These are phyloP conservation scores for Molorchus minor DNA, from an alignment of 2,888 invertebrate genomes.

Conservation along the genomic window DNA sequence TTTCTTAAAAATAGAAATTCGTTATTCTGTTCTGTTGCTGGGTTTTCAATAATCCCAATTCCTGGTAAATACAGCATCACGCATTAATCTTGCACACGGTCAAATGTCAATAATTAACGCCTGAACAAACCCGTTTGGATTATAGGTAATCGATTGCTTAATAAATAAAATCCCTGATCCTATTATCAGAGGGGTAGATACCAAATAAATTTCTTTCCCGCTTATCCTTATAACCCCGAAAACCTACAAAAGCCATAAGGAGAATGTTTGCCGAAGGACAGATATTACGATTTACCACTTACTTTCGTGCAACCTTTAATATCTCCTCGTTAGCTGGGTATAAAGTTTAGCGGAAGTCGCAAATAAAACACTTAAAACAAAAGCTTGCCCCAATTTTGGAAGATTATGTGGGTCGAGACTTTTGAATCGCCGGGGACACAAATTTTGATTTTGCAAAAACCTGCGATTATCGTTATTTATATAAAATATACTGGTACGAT, in stretches of 20 bases:
- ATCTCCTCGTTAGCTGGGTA: too few species aligned
- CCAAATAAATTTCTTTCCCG: slow-evolving; percentile 56
- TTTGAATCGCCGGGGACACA: too few species aligned
- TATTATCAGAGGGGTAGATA: slow-evolving; percentile 57
- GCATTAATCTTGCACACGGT: slow-evolving; percentile 36
- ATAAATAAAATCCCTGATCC: slow-evolving; percentile 60
- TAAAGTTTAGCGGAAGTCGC: too few species aligned
- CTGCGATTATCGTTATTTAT: too few species aligned
- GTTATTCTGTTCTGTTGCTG: too few species aligned
- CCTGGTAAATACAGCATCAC: slow-evolving; percentile 12
- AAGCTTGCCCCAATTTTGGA: too few species aligned
- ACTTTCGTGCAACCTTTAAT: slow-evolving; percentile 15
- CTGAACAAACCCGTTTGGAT: slow-evolving; percentile 53
- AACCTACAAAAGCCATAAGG: slow-evolving; percentile 50
- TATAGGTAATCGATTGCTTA: slow-evolving; percentile 57
- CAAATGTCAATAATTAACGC: slow-evolving; percentile 54
- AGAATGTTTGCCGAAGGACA: slow-evolving; percentile 20
- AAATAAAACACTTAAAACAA: too few species aligned
- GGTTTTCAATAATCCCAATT: slow-evolving; percentile 11
- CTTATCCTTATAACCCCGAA: slow-evolving; percentile 53
- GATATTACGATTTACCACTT: slow-evolving; percentile 24
- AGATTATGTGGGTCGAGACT: too few species aligned
- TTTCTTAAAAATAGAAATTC: too few species aligned
- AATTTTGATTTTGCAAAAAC: too few species aligned
- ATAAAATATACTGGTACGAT: too few species aligned